These are phyloP conservation scores for Drosophila algonquin DNA, from an alignment of 2,888 invertebrate species.

Conservation along the genomic window DNA sequence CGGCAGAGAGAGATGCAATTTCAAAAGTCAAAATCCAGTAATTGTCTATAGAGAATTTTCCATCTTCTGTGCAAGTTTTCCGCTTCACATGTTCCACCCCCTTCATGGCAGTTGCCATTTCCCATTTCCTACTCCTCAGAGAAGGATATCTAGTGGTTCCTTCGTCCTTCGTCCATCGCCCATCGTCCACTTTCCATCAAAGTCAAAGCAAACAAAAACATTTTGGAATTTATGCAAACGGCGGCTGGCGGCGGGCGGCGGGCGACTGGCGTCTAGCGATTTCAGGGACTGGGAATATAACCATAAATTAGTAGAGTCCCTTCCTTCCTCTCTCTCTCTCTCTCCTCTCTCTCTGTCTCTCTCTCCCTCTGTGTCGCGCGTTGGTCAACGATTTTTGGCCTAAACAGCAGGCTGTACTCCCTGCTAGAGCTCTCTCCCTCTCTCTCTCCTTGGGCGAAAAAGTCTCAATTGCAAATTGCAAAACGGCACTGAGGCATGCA, in stretches of 20 bases:
- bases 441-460: constrained; percentile 40
- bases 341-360: constrained; percentile 13
- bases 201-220: constrained; percentile 71
- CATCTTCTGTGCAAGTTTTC: constrained; percentile 18
- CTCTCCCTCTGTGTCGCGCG: constrained; percentile 22
- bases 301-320: constrained; percentile 44
- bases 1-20: constrained; percentile 16
- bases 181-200: constrained; percentile 46
- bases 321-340: constrained; percentile 6
- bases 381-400: constrained; percentile 46
- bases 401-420: constrained; percentile 27
- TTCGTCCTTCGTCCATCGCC: neutral
- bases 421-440: neutral
- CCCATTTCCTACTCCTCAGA: neutral
- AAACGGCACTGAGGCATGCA: constrained; percentile 73
- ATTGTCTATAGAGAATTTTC: constrained; percentile 17
- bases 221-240: constrained; percentile 74
- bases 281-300: constrained; percentile 32
- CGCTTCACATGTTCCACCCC: constrained; percentile 39
- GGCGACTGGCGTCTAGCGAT: constrained; percentile 36
- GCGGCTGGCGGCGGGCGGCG: constrained; percentile 34
- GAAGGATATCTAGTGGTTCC: constrained; percentile 1
- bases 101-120: neutral
- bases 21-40: constrained; percentile 22
- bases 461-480: constrained; percentile 79